Base-by-base conservation (phyloP, 2,113 vertebrate genomes). In the Mormyrus iriodes region DNA sequence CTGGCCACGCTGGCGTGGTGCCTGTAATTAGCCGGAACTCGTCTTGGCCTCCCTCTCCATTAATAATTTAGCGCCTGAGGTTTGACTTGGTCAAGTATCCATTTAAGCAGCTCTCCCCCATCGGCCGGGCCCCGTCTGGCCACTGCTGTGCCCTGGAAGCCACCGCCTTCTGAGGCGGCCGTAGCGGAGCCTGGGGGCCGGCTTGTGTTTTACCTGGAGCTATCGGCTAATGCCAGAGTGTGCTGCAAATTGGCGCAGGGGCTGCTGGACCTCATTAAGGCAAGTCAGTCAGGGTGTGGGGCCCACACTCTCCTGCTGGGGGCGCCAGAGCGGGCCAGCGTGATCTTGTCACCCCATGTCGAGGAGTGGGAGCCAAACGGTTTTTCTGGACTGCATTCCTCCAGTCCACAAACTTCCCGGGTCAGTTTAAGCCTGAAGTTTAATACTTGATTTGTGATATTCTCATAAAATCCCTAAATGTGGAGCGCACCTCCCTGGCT, bases 181-280 rank as follows among this genome's bases (percentile, higher is more conserved):
- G 79, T 85, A 90, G 42, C 79, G 52, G 46, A 42, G 89, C 90
- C 89, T 27, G 61, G 69, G 90, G 89, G 85, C 35, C 39, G 83
- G 49, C 69, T 90, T 88, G 44, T 91, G 90, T 91, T 92, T 91
- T 48, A 88, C 90, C 89, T 19, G 79, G 69, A 92, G 89, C 88
- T 42, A 83, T 89, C 65, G 89, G n/a, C 90, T 79, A 69, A 89
- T 79, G 24, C 58, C 76, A 84, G 90, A 76, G 42, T 69, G 88
- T 88, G 83, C 79, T 88, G 89, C 83, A 90, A 91, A 90, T 91
- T 89, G 90, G 55, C 90, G 87, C 44, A 24, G 87, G 88, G 27
- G 42, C 55, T 61, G 61, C 53, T 15, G 31, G 88, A 44, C 46
- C 88, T 91, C 87, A 88, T 85, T 88, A 91, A 51, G 85, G 27